A percentile compares a stretch with the other conserved stretches of the same genome.
Evolutionary conservation across 23 tunicate genomes (phyloP).

Genomic region (Trididemnum nubilum): DNA sequence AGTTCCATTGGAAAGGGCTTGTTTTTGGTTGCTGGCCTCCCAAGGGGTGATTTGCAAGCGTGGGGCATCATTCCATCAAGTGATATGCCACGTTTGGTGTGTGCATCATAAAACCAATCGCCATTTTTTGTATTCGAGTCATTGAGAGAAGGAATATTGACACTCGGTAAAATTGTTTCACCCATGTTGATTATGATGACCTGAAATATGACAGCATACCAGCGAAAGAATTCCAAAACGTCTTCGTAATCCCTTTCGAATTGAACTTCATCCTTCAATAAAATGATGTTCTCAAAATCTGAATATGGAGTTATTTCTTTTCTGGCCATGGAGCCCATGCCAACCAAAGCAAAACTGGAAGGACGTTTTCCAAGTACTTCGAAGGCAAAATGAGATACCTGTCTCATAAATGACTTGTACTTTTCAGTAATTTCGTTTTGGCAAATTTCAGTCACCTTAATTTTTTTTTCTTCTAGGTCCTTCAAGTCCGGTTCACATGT

Average conservation of each 20-base stretch:
- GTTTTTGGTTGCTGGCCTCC: neutral
- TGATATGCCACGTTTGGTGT: neutral
- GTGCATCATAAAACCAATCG: neutral
- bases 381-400: neutral
- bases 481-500: neutral
- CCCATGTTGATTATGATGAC: neutral
- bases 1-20: conserved; percentile 1
- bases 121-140: neutral
- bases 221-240: conserved; percentile 29
- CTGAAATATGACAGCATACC: conserved; percentile 34
- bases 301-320: conserved; percentile 57
- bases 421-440: conserved; percentile 2
- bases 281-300: conserved; percentile 58
- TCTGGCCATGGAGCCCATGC: conserved; percentile 37
- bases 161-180: conserved; percentile 1
- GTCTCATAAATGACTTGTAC: neutral
- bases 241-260: neutral
- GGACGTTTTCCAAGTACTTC: neutral
- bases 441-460: neutral
- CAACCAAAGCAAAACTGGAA: neutral
- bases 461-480: neutral
- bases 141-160: neutral
- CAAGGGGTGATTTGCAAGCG: neutral
- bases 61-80: neutral
- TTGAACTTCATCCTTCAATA: conserved; percentile 28